These are phyloP conservation scores for Python bivittatus DNA, from an alignment of 2,113 vertebrate genomes.

Conservation along the genomic window DNA sequence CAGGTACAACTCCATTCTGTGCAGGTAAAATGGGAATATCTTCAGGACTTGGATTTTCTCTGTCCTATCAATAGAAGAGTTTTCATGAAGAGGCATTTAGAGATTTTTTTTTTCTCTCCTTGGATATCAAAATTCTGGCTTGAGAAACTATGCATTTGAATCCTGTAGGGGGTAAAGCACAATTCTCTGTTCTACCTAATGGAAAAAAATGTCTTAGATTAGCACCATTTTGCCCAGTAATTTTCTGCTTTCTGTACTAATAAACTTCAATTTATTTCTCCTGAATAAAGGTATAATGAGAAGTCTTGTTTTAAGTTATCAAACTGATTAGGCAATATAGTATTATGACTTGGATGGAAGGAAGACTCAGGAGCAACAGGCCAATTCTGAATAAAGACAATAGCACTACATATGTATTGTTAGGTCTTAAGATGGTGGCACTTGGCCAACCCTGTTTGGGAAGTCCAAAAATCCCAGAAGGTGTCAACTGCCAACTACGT, in stretches of 20 bases:
- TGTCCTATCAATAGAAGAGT: background rate
- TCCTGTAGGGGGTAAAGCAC: too few species aligned
- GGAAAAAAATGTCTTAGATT: background rate
- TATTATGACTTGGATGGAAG: background rate
- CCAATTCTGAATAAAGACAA: background rate
- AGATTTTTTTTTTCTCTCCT: background rate
- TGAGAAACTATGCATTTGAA: background rate
- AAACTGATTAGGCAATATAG: background rate
- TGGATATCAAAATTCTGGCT: background rate
- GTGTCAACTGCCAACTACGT: background rate
- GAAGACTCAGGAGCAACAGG: background rate
- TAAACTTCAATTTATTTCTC: background rate
- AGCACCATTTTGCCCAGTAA: background rate
- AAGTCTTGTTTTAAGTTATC: background rate
- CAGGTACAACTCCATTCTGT: background rate
- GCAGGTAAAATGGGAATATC: background rate
- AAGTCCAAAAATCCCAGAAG: background rate
- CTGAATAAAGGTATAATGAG: background rate
- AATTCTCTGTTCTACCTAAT: background rate
- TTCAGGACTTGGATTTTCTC: background rate
- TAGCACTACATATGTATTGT: background rate
- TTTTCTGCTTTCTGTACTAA: background rate
- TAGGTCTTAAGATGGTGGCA: background rate
- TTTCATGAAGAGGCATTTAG: background rate
- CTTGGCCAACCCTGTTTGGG: background rate